Evolutionary conservation across 2,888 invertebrate species (phyloP).

Genomic region (Pheosia gnoma): DNA sequence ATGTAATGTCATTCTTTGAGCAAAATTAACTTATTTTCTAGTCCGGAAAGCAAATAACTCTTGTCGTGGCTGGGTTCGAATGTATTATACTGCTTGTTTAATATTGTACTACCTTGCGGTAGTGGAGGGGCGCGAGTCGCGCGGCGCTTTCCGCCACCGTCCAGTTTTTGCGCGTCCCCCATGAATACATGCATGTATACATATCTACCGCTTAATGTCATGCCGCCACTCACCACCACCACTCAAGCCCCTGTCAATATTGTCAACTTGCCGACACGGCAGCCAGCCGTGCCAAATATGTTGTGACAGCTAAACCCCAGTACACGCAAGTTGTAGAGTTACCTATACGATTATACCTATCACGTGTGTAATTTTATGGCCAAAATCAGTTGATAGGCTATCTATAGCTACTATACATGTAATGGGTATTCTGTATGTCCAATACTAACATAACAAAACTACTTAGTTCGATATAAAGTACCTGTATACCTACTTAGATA

Average conservation of each 20-base stretch:
- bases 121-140: background rate
- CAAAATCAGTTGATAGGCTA: background rate
- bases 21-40: no score
- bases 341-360: no score
- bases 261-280: background rate
- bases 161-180: slow-evolving; percentile 32
- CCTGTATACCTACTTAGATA: background rate
- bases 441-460: no score
- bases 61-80: background rate
- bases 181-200: slow-evolving; percentile 40
- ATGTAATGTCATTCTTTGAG: no score
- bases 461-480: background rate
- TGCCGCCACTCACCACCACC: slow-evolving; percentile 25
- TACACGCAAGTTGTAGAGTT: background rate
- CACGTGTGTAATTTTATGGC: background rate
- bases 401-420: background rate
- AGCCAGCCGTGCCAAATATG: background rate
- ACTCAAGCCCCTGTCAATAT: slow-evolving; percentile 15
- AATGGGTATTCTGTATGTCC: background rate
- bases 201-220: slow-evolving; percentile 34
- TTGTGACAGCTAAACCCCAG: background rate
- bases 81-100: background rate
- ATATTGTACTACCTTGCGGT: background rate
- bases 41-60: no score
- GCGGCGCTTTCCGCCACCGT: slow-evolving; percentile 22